Evolutionary conservation across 2,797 vertebrate species (phyloP).

Genomic region (Balearica regulorum): DNA sequence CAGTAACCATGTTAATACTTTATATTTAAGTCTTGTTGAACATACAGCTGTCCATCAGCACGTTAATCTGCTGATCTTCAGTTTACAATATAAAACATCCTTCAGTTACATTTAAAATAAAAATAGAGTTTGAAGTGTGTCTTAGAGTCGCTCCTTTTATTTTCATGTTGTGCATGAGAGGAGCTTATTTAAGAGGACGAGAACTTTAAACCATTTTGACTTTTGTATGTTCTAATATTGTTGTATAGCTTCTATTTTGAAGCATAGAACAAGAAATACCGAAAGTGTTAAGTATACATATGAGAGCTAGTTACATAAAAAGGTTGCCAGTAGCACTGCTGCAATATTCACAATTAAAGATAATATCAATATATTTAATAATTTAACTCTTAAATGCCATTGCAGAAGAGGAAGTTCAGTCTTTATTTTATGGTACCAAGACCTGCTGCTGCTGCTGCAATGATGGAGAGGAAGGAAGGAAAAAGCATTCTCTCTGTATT

Average conservation of each 20-base stretch:
- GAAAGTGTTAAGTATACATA: background rate
- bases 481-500: background rate
- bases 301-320: background rate
- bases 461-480: background rate
- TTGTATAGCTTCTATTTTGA: background rate
- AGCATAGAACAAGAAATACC: background rate
- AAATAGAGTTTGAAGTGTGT: background rate
- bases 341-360: background rate
- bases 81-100: background rate
- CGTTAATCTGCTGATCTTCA: background rate
- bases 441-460: background rate
- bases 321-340: background rate
- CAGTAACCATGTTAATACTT: background rate
- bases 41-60: background rate
- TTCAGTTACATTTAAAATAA: background rate
- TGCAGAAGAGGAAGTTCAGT: background rate
- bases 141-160: background rate
- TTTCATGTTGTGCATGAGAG: background rate
- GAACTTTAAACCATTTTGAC: background rate
- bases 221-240: background rate
- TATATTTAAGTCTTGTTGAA: background rate
- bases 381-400: background rate
- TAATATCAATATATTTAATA: background rate
- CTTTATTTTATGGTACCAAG: background rate
- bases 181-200: background rate